Percentiles rank a stretch among this genome's conserved stretches.
phyloP scores from a whole-genome alignment of 2,888 invertebrate species.

The Synanthedon andrenaeformis region DNA sequence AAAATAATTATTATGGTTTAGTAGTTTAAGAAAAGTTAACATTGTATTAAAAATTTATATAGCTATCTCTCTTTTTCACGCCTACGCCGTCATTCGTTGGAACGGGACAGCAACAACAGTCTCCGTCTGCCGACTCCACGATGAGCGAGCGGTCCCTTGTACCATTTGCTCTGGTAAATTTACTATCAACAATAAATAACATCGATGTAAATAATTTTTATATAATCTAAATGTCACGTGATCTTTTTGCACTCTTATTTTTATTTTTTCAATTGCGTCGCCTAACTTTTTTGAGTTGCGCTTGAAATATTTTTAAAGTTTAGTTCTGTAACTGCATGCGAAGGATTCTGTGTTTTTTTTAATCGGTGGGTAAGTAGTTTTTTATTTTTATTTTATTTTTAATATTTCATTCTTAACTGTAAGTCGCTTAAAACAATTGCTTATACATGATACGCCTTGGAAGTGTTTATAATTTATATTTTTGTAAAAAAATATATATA shows the following conservation, averaged over 20 bases:
- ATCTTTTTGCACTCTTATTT: no score
- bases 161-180: slow-evolving; percentile 68
- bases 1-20: no score
- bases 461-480: no score
- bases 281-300: slow-evolving; percentile 1
- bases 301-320: slow-evolving; percentile 2
- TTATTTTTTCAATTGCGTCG: slow-evolving; percentile 3
- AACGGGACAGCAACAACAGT: slow-evolving; percentile 58
- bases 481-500: no score
- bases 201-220: slow-evolving; percentile 55
- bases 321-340: slow-evolving; percentile 7
- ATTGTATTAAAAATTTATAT: slow-evolving; percentile 8
- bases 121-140: slow-evolving; percentile 65
- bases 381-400: slow-evolving; percentile 5
- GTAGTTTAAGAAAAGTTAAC: no score
- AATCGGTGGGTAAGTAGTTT: slow-evolving; percentile 4
- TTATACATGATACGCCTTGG: no score
- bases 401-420: not conserved
- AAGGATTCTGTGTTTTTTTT: slow-evolving; percentile 15
- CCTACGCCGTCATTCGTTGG: slow-evolving; percentile 19
- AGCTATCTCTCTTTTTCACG: slow-evolving; percentile 44
- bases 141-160: slow-evolving; percentile 67
- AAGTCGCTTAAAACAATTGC: no score
- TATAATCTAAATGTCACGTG: slow-evolving; percentile 14
- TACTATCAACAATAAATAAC: slow-evolving; percentile 55